A percentile compares a stretch with the other conserved stretches of the same genome.
phyloP scores from a whole-genome alignment of 2,888 invertebrate species.

The Corbicula japonica region DNA sequence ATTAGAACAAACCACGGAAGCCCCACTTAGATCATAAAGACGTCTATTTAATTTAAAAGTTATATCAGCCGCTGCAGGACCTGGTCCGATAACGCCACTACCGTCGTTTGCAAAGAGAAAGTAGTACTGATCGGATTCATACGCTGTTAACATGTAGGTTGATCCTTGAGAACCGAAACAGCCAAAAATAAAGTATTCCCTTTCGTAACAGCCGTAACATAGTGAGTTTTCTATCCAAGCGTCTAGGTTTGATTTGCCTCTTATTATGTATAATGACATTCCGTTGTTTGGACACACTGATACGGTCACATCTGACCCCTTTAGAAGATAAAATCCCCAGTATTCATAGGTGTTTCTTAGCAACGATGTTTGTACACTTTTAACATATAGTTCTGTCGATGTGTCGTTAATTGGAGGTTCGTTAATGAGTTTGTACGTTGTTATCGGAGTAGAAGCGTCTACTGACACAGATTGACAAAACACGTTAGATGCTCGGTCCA shows the following conservation, averaged over 20 bases:
- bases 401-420: constrained; percentile 3
- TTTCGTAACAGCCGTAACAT: constrained; percentile 17
- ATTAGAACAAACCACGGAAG: background rate
- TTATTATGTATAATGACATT: constrained; percentile 23
- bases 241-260: constrained; percentile 26
- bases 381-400: background rate
- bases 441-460: constrained; percentile 14
- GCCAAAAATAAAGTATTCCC: background rate
- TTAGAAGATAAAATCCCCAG: constrained; percentile 38
- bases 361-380: background rate
- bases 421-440: constrained; percentile 7
- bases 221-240: constrained; percentile 24
- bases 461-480: constrained; percentile 24
- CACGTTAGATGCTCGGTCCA: constrained; percentile 6
- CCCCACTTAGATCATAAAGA: background rate
- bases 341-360: constrained; percentile 19
- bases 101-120: constrained; percentile 34
- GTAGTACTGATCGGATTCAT: constrained; percentile 33
- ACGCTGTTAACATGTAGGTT: background rate
- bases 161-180: background rate
- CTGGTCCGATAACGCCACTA: too few relatives aligned
- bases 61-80: background rate
- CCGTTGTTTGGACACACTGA: background rate
- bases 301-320: background rate
- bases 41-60: background rate